Evolutionary conservation across 2,888 invertebrate species (phyloP).

Genomic region (Mamestra brassicae): DNA sequence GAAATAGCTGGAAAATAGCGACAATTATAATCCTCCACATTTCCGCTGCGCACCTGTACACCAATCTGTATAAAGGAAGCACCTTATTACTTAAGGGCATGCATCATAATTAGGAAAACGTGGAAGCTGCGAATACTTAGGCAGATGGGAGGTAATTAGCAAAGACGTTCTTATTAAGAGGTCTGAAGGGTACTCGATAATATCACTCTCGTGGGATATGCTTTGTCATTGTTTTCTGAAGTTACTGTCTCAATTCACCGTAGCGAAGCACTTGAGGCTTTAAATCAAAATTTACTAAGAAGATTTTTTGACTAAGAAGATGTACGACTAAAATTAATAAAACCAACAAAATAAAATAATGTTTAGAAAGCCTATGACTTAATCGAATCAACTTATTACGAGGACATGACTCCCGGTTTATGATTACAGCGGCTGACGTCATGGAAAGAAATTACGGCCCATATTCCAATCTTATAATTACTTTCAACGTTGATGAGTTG

Average conservation of each 20-base stretch:
- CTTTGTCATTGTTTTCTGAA: neutral
- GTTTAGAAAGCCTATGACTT: slow-evolving; percentile 41
- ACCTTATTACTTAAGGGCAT: slow-evolving; percentile 49
- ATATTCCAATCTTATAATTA: slow-evolving; percentile 55
- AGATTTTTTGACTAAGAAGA: neutral
- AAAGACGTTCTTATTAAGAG: slow-evolving; percentile 41
- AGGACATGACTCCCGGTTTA: slow-evolving; percentile 45
- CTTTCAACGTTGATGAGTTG: slow-evolving; percentile 47
- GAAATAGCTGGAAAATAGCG: slow-evolving; percentile 27
- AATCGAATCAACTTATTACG: slow-evolving; percentile 47
- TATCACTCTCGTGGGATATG: neutral
- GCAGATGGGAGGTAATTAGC: slow-evolving; percentile 47
- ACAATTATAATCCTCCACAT: slow-evolving; percentile 37
- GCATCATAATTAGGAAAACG: slow-evolving; percentile 57
- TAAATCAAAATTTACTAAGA: neutral
- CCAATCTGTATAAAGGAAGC: slow-evolving; percentile 35
- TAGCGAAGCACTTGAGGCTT: neutral
- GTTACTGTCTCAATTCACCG: neutral
- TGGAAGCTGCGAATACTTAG: slow-evolving; percentile 54
- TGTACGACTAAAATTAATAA: neutral
- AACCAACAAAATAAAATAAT: too few species aligned
- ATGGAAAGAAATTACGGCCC: slow-evolving; percentile 48
- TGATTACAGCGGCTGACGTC: slow-evolving; percentile 53
- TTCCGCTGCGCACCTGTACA: slow-evolving; percentile 26
- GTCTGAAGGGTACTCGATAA: slow-evolving; percentile 8